Base-by-base conservation (phyloP, 2,113 vertebrate genomes). In the Bathybates hornii region DNA sequence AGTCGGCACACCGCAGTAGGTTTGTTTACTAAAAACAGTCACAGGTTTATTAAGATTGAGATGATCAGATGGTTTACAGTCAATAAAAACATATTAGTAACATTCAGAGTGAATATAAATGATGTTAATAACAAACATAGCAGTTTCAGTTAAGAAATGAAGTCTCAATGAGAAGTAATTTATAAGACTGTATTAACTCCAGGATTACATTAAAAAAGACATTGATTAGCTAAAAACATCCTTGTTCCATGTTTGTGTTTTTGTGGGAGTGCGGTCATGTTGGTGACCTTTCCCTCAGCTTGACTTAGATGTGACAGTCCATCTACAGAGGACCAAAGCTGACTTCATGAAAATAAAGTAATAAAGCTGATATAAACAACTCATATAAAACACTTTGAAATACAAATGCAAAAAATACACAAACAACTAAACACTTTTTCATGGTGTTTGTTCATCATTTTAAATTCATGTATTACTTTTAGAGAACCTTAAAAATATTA, bases 21-120 rank as follows among this genome's bases (percentile, higher is more conserved):
- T 50, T 86, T n/a, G 2, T 83, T 43, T 34, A 38, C 32, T 36
- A 59, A 71, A 83, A 79, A 14, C 32, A 9, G n/a, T 5, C 19
- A 73, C 9, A 52, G 6, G 17, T 87, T 89, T 83, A 86, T 80
- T 84, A 57, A 80, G 5, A 43, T 43, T n/a, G 48, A 79, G 61
- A 66, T 36, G 61, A 66, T 66, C 32, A 36, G 66, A 71, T 14
- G 16, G 36, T 41, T 71, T 12, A 80, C 50, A 24, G 34, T 14
- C 19, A 24, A 38, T 13, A 21, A 21, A 54, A 32, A 45, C 27
- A 50, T 9, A 1, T 85, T n/a, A 61, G 41, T 9, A 45, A 87
- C 10, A 6, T 59, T 54, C 41, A 76, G 12, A 63, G 71, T 21
- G 80, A 56, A 53, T 9, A 83, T 19, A 38, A 41, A 21, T 45